phyloP scores from a whole-genome alignment of 2,113 vertebrate genomes.

The Axis porcinus region DNA sequence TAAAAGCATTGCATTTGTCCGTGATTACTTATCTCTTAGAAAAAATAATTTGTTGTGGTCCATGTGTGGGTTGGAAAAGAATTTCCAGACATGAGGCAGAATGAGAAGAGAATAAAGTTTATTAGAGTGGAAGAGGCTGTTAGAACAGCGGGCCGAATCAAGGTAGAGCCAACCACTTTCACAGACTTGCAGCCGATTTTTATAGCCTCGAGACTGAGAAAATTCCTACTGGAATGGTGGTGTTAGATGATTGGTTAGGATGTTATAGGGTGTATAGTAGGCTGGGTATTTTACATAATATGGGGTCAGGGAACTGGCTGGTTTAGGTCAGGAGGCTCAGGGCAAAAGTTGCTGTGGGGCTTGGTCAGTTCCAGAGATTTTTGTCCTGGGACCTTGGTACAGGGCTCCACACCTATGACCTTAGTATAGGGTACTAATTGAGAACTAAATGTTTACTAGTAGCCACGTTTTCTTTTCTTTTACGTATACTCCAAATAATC shows the following conservation, averaged over 20 bases:
- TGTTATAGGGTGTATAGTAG: background rate
- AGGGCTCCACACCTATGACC: background rate
- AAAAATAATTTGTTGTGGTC: background rate
- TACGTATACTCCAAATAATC: background rate
- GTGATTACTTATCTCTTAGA: background rate
- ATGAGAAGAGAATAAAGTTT: background rate
- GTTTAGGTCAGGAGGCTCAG: background rate
- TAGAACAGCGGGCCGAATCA: fast-evolving
- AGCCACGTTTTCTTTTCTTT: background rate
- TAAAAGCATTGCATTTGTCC: background rate
- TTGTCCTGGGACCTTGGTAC: background rate
- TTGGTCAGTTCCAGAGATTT: background rate
- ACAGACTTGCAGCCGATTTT: background rate
- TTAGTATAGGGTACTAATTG: background rate
- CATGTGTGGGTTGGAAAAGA: background rate
- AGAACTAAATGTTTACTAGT: background rate
- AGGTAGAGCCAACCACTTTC: background rate
- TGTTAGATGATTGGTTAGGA: background rate
- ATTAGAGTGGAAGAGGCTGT: background rate
- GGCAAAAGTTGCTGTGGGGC: background rate
- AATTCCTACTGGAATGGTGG: background rate
- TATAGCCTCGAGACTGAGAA: background rate
- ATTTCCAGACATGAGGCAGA: background rate
- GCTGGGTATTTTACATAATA: background rate
- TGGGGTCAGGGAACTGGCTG: background rate